Evolutionary conservation across 2,797 vertebrate species (phyloP).

Genomic region (Synaphobranchus kaupii): DNA sequence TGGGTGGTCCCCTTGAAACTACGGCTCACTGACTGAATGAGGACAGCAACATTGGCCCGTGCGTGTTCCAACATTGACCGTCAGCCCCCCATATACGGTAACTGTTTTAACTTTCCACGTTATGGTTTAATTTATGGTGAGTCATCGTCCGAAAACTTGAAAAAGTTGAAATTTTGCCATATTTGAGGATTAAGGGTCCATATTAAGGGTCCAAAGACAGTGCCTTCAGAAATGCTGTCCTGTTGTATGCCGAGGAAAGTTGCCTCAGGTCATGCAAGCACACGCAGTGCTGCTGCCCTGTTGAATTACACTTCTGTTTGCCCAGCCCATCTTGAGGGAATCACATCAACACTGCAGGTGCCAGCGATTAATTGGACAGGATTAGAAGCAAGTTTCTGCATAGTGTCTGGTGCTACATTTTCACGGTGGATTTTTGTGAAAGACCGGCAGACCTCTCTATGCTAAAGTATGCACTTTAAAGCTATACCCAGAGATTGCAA

Average conservation of each 20-base stretch:
- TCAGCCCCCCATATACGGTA: not conserved
- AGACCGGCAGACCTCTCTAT: not conserved
- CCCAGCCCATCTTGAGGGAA: constrained; percentile 7
- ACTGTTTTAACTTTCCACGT: not conserved
- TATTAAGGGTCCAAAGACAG: not conserved
- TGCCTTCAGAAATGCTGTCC: constrained; percentile 47
- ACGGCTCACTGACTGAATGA: constrained; percentile 58
- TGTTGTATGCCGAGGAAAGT: constrained; percentile 41
- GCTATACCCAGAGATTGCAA: not conserved
- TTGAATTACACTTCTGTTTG: not conserved
- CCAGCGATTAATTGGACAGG: not conserved
- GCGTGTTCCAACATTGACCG: not conserved
- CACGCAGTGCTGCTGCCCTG: constrained; percentile 12
- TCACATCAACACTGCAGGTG: not conserved
- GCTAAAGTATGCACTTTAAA: not conserved
- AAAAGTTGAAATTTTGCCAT: not conserved
- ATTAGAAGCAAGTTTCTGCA: not conserved
- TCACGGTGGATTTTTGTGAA: not conserved
- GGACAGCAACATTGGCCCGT: constrained; percentile 47
- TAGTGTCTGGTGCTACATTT: not conserved
- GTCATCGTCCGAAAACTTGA: not conserved
- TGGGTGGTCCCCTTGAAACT: constrained; percentile 43
- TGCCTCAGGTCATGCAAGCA: constrained; percentile 46
- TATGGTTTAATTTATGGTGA: not conserved
- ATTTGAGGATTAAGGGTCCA: not conserved